Conservation (phyloP, 1,140 invertebrate genomes). For the Drosophila oshimai region DNA sequence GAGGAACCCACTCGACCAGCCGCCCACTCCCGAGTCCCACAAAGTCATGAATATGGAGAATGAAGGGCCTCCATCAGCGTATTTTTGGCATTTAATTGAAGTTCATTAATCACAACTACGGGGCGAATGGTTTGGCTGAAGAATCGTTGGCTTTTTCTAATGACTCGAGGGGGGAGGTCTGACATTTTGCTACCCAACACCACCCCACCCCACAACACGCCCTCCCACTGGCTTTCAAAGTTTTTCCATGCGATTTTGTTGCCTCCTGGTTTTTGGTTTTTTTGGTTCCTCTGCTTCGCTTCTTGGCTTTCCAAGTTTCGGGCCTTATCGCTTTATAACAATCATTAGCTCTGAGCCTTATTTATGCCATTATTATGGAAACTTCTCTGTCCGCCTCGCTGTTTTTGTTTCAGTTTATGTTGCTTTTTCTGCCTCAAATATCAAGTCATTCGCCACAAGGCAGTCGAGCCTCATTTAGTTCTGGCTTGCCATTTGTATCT, state of each 20-base stretch:
- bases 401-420: neutral
- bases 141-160: slow-evolving; percentile 54
- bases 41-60: neutral
- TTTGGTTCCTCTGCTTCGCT: neutral
- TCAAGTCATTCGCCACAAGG: slow-evolving; percentile 54
- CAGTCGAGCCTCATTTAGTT: slow-evolving; percentile 58
- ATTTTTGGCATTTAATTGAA: slow-evolving; percentile 66
- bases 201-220: neutral
- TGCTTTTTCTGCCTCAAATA: slow-evolving; percentile 38
- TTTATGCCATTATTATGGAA: slow-evolving; percentile 73
- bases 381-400: slow-evolving; percentile 34
- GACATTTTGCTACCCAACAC: slow-evolving; percentile 51
- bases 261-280: neutral
- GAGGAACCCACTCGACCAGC: slow-evolving; percentile 17
- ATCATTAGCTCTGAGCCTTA: slow-evolving; percentile 62
- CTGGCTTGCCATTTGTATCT: slow-evolving; percentile 34
- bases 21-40: slow-evolving; percentile 34
- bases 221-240: slow-evolving; percentile 47
- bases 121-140: slow-evolving; percentile 33
- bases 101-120: slow-evolving; percentile 66
- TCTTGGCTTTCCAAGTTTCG: slow-evolving; percentile 37
- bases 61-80: slow-evolving; percentile 34
- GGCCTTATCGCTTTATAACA: slow-evolving; percentile 63
- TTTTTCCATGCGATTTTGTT: slow-evolving; percentile 55
- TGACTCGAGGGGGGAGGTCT: slow-evolving; percentile 40